Percentiles rank a stretch among this genome's conserved stretches.
Evolutionary conservation across 2,888 invertebrate species (phyloP).

Genomic region (Melipona beecheii): DNA sequence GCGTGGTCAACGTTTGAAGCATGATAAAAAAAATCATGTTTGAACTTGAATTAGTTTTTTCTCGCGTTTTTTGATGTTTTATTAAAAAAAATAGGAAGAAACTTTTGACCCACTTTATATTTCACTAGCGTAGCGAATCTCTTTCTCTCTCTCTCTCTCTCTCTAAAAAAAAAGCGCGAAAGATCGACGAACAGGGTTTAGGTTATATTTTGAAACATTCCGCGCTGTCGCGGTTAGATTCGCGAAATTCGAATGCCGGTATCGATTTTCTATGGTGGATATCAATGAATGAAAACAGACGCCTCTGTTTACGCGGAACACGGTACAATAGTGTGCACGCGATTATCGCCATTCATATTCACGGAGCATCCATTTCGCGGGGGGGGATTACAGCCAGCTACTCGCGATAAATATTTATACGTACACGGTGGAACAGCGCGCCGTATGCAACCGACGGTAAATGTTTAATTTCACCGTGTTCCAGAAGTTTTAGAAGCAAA

Average conservation of each 20-base stretch:
- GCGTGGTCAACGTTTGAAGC: too few relatives aligned
- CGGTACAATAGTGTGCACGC: conserved; percentile 14
- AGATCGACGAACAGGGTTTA: too few relatives aligned
- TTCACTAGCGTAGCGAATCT: too few relatives aligned
- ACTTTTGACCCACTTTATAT: too few relatives aligned
- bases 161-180: too few relatives aligned
- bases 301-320: conserved; percentile 21
- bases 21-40: too few relatives aligned
- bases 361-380: conserved; percentile 40
- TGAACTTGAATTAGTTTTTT: too few relatives aligned
- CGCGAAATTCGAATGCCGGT: not conserved
- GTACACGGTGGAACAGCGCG: not conserved
- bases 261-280: not conserved
- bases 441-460: conserved; percentile 22
- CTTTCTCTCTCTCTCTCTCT: too few relatives aligned
- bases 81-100: too few relatives aligned
- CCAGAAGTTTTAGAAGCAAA: conserved; percentile 16
- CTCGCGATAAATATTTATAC: conserved; percentile 45
- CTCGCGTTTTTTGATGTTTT: too few relatives aligned
- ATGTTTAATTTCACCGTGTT: conserved; percentile 37
- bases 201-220: not conserved
- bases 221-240: not conserved
- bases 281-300: conserved; percentile 28
- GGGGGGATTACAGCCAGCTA: conserved; percentile 40
- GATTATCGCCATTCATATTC: conserved; percentile 55